Evolutionary conservation across 2,888 invertebrate species (phyloP).

Genomic region (Epinotia nisella): DNA sequence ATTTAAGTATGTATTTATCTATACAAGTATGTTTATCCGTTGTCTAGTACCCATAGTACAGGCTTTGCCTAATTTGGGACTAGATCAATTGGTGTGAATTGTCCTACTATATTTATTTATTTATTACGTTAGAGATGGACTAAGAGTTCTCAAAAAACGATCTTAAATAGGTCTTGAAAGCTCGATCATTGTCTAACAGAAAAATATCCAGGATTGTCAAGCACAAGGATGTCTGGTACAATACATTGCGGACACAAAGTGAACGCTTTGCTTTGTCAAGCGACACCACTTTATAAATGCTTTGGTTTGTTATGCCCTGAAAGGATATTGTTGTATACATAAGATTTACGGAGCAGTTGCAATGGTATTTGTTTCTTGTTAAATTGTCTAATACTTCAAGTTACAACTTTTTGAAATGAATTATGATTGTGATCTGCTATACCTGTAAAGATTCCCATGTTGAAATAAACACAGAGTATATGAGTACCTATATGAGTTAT

Average conservation of each 20-base stretch:
- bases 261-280: constrained; percentile 18
- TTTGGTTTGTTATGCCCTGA: background rate
- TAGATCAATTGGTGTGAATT: too few species aligned
- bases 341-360: constrained; percentile 1
- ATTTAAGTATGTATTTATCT: too few species aligned
- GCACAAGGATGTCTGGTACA: constrained; percentile 5
- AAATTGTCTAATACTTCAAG: background rate
- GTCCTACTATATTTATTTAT: too few species aligned
- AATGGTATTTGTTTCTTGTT: constrained; percentile 5
- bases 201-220: background rate
- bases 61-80: too few species aligned
- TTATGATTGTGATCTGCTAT: too few species aligned
- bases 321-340: constrained; percentile 25
- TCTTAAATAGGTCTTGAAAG: too few species aligned
- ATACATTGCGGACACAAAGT: constrained; percentile 1
- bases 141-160: background rate
- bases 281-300: constrained; percentile 18
- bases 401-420: too few species aligned
- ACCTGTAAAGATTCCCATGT: too few species aligned
- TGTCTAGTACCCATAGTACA: too few species aligned
- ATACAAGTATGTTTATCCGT: too few species aligned
- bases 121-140: background rate
- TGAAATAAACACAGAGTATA: too few species aligned
- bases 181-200: background rate
- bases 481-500: too few species aligned